These are phyloP conservation scores for Chironex yamaguchii DNA, from an alignment of 30 jellyfish, hydroid and myxozoan species.

Conservation along the genomic window DNA sequence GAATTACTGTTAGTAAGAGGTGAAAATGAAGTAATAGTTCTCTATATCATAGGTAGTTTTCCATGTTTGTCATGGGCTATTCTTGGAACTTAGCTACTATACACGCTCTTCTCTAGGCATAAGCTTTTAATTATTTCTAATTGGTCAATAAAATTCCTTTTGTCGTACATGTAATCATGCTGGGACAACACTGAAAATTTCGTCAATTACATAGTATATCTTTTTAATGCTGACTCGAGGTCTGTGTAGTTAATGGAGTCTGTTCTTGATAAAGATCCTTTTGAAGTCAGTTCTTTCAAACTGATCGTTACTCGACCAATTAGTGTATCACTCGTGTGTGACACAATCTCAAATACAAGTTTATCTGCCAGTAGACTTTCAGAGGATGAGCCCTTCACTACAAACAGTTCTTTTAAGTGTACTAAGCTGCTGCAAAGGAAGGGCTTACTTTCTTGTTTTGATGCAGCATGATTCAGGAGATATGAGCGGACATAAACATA, in stretches of 20 bases:
- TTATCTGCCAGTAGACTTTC: constrained; percentile 60
- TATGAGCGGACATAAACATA: constrained; percentile 21
- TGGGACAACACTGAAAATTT: no score
- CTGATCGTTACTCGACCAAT: not conserved
- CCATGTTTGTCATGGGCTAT: no score
- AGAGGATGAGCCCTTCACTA: constrained; percentile 59
- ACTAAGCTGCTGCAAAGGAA: constrained; percentile 35
- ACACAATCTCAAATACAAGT: constrained; percentile 62
- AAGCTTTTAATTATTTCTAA: no score
- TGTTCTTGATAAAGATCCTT: not conserved
- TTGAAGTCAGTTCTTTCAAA: not conserved
- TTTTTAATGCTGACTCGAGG: not conserved
- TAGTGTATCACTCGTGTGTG: not conserved
- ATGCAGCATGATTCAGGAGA: constrained; percentile 39
- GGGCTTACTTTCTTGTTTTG: constrained; percentile 50
- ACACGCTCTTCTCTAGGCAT: no score
- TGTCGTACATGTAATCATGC: no score
- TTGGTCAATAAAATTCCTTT: no score
- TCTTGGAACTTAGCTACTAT: no score
- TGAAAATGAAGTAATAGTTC: no score
- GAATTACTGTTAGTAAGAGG: no score
- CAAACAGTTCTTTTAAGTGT: constrained; percentile 70
- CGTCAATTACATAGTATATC: not conserved
- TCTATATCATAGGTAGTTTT: no score
- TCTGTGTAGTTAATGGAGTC: not conserved